phyloP scores from a whole-genome alignment of 2,113 vertebrate species.

The Grallaria varia region DNA sequence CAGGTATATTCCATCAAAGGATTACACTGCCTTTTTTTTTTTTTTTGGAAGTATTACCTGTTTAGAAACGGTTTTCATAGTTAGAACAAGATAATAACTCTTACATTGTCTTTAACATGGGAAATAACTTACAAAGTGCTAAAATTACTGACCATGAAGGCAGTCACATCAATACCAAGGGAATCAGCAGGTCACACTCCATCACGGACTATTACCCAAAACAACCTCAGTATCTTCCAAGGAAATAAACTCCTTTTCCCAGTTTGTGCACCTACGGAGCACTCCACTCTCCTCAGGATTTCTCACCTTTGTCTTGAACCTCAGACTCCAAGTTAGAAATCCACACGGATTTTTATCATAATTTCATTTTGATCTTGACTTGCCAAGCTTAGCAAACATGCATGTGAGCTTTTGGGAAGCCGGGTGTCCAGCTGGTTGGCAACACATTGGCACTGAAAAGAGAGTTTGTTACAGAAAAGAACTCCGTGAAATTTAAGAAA shows the following conservation, averaged over 20 bases:
- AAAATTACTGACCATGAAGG: neutral
- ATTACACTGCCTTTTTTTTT: neutral
- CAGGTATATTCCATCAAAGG: neutral
- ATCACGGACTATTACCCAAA: neutral
- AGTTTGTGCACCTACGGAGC: neutral
- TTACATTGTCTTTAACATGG: neutral
- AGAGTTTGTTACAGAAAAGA: neutral
- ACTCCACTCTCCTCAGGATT: neutral
- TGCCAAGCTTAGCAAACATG: conserved; percentile 9
- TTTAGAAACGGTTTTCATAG: neutral
- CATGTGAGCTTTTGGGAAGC: neutral
- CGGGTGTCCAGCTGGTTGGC: neutral
- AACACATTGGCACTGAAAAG: neutral
- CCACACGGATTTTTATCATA: conserved; percentile 16
- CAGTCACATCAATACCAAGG: neutral
- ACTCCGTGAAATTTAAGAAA: neutral
- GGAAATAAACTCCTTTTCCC: neutral
- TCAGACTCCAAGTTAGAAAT: conserved; percentile 33
- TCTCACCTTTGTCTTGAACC: conserved; percentile 29
- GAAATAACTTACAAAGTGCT: neutral
- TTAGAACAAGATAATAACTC: neutral
- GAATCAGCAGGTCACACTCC: neutral
- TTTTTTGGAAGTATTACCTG: neutral
- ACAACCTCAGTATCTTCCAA: neutral
- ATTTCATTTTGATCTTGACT: conserved; percentile 3